Percentiles rank a stretch among this genome's conserved stretches.
Evolutionary conservation across 2,797 vertebrate genomes (phyloP).

Genomic region (Oreochromis grahami): DNA sequence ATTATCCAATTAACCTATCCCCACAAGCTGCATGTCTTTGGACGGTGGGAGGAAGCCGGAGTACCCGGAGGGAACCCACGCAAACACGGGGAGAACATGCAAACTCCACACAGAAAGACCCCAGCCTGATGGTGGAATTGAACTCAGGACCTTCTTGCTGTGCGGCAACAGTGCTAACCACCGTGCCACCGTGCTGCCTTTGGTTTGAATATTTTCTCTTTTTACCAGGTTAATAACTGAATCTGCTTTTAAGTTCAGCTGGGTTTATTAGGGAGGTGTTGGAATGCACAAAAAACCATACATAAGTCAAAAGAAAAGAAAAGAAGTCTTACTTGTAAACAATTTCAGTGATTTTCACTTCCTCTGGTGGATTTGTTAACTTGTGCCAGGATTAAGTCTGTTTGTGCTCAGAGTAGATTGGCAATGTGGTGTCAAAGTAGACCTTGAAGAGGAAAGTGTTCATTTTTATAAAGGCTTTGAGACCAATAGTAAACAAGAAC

Average conservation of each 20-base stretch:
- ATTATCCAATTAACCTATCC: too few relatives aligned
- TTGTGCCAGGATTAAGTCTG: constrained; percentile 22
- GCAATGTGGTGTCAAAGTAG: not conserved
- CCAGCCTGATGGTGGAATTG: too few relatives aligned
- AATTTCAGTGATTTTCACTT: not conserved
- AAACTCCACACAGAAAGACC: too few relatives aligned
- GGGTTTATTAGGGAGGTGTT: not conserved
- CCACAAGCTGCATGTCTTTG: too few relatives aligned
- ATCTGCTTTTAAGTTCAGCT: not conserved
- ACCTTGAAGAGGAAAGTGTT: not conserved
- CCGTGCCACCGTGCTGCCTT: too few relatives aligned
- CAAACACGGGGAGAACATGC: too few relatives aligned
- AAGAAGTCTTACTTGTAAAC: not conserved
- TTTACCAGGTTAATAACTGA: not conserved
- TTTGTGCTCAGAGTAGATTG: constrained; percentile 14
- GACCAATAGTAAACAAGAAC: not conserved
- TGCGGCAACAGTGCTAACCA: too few relatives aligned
- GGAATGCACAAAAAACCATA: not conserved
- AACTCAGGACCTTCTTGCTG: too few relatives aligned
- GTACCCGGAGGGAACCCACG: too few relatives aligned
- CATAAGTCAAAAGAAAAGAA: not conserved
- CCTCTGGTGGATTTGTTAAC: constrained; percentile 13
- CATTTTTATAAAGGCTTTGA: not conserved
- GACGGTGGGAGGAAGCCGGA: too few relatives aligned
- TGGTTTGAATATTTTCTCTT: not conserved